Conservation (phyloP, 2,113 vertebrate genomes). For the Piprites chloris region DNA sequence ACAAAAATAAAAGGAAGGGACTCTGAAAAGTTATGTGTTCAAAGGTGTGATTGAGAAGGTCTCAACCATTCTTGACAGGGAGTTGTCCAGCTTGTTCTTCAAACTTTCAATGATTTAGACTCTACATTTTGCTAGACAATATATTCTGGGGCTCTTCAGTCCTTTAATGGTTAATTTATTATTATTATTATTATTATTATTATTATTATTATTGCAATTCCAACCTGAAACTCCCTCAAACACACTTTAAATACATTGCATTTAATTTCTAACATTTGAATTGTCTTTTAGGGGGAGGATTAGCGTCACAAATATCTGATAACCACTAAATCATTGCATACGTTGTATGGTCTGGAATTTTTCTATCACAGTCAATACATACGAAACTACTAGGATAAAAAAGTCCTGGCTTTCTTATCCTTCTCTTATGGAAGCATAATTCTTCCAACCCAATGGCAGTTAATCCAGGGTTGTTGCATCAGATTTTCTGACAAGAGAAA, state of each 20-base stretch:
- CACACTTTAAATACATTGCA: not conserved
- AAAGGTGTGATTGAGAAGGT: not conserved
- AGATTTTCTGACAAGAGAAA: not conserved
- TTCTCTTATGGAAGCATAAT: not conserved
- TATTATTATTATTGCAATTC: not conserved
- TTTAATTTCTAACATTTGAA: not conserved
- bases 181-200: not conserved
- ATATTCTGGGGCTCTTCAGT: not conserved
- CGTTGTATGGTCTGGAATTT: not conserved
- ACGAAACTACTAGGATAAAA: not conserved
- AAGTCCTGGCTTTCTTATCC: not conserved
- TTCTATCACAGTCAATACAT: not conserved
- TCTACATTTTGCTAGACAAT: not conserved
- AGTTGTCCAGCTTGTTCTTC: not conserved
- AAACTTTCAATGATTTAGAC: not conserved
- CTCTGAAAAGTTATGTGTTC: not conserved
- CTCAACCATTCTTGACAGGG: not conserved
- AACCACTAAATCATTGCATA: not conserved
- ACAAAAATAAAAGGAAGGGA: not conserved
- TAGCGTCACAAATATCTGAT: not conserved
- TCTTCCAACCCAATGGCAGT: not conserved
- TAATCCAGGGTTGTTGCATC: not conserved
- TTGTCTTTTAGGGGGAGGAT: not conserved
- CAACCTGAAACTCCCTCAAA: not conserved
- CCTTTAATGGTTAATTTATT: not conserved